phyloP scores from a whole-genome alignment of 2,888 invertebrate species.

The Agriopis marginaria region DNA sequence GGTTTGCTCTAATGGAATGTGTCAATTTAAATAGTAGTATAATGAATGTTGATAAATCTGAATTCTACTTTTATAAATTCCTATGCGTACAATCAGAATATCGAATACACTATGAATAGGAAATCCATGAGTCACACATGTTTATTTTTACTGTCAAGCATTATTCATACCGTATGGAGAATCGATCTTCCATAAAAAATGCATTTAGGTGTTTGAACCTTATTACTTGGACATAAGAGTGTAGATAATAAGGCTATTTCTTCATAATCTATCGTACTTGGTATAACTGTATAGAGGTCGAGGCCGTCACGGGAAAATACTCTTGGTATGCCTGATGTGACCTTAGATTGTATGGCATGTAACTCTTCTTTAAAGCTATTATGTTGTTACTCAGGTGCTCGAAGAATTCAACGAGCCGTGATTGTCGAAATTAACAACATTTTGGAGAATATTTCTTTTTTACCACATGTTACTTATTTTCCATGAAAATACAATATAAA shows the following conservation, averaged over 20 bases:
- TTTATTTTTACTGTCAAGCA: conserved; percentile 46
- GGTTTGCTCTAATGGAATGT: conserved; percentile 3
- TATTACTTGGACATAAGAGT: conserved; percentile 9
- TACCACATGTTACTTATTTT: no score
- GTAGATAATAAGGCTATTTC: conserved; percentile 9
- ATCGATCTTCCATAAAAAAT: conserved; percentile 53
- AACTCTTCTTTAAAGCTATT: conserved; percentile 49
- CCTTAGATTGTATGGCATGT: conserved; percentile 60
- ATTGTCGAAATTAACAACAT: conserved; percentile 25
- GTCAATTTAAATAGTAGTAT: neutral
- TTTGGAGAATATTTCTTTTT: conserved; percentile 4
- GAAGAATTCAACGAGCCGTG: conserved; percentile 37
- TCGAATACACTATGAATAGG: conserved; percentile 40
- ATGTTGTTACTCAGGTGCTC: conserved; percentile 40
- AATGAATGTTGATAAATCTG: neutral
- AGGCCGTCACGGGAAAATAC: conserved; percentile 80
- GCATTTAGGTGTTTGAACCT: conserved; percentile 15
- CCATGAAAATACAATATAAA: no score
- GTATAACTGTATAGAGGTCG: conserved; percentile 67
- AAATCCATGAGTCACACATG: conserved; percentile 53
- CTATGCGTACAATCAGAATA: conserved; percentile 36
- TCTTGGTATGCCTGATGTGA: conserved; percentile 67
- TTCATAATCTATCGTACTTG: conserved; percentile 25
- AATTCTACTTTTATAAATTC: conserved; percentile 34
- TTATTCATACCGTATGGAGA: conserved; percentile 40